A percentile compares a stretch with the other conserved stretches of the same genome.
phyloP scores from a whole-genome alignment of 1,140 invertebrate species.

The Campodea augens region DNA sequence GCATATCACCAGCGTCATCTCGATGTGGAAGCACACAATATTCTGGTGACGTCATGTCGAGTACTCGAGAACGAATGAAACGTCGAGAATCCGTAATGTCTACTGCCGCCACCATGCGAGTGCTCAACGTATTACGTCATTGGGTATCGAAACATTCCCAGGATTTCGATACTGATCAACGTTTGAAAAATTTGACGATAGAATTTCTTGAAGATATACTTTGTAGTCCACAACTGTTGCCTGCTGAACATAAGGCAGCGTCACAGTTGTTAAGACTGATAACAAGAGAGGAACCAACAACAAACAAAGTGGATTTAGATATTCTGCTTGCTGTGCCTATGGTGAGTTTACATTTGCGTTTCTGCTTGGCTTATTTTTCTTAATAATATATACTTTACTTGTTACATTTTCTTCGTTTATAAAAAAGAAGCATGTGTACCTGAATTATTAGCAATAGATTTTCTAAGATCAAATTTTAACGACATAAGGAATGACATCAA shows the following conservation, averaged over 20 bases:
- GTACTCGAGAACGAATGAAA: slow-evolving; percentile 15
- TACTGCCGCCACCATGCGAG: slow-evolving; percentile 81
- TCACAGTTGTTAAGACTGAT: slow-evolving; percentile 57
- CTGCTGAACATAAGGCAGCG: slow-evolving; percentile 76
- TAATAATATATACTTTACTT: neutral
- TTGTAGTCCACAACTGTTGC: slow-evolving; percentile 61
- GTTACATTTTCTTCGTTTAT: slow-evolving; percentile 1
- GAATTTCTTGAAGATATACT: slow-evolving; percentile 79
- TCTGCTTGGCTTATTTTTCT: neutral
- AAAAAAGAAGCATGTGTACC: neutral
- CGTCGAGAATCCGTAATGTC: slow-evolving; percentile 66
- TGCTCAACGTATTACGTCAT: slow-evolving; percentile 69
- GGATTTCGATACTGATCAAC: slow-evolving; percentile 65
- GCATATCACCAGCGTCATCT: slow-evolving; percentile 17
- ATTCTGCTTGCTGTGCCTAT: slow-evolving; percentile 46
- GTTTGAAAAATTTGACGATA: slow-evolving; percentile 54
- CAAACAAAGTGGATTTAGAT: slow-evolving; percentile 43
- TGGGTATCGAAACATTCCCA: slow-evolving; percentile 52
- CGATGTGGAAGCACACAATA: neutral
- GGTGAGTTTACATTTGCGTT: slow-evolving; percentile 38
- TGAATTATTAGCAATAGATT: neutral
- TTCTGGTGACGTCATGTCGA: neutral
- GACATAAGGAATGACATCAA: too few relatives aligned
- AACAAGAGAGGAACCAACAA: slow-evolving; percentile 44
- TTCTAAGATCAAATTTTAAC: too few relatives aligned